Base-by-base conservation (phyloP, 2,797 vertebrate genomes). In the Notolabrus celidotus region DNA sequence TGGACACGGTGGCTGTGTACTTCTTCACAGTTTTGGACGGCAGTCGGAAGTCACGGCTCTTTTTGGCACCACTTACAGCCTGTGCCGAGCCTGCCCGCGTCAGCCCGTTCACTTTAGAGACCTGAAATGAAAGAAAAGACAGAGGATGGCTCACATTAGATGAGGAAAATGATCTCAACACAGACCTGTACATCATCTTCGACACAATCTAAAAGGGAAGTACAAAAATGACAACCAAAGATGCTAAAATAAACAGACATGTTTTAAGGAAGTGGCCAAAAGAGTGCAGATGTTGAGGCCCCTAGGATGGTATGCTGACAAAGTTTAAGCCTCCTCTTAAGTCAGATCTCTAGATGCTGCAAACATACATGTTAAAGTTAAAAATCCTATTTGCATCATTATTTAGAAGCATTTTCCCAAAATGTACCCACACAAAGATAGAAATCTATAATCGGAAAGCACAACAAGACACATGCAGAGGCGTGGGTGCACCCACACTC, bases 11-110 rank as follows among this genome's bases (percentile, higher is more conserved):
- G 94, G 97, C 97, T 93, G 96, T 98, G 94, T 99, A 98, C 91
- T 93, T 99, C 96, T 94, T 99, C 97, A 99, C 97, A 98, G 97
- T 97, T 98, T 97, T 99, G 94, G 97, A 97, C 93, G 96, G 96
- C 96, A 97, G 97, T 95, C 96, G 95, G 93, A 97, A 96, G 94
- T 98, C 96, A 91, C 96, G 96, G 84, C 93, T 95, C 95, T 97
- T 99, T 96, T 97, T 99, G 96, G 96, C 95, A 95, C 95, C 95
- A 90, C 95, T 87, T 89, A 95, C 92, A 91, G 95, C 92, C 88
- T 95, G 95, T 86, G 93, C 93, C 89, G 95, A 95, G 94, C 95
- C 95, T 71, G 95, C 94, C 90, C 97, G 94, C 78, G 96, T 96
- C 94, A 97, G 88, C 85, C 97, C 97, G 0, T 98, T 99, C 92